A percentile compares a stretch with the other conserved stretches of the same genome.
Conservation (phyloP, 2,888 invertebrate species). For the Toxonevra muliebris region DNA sequence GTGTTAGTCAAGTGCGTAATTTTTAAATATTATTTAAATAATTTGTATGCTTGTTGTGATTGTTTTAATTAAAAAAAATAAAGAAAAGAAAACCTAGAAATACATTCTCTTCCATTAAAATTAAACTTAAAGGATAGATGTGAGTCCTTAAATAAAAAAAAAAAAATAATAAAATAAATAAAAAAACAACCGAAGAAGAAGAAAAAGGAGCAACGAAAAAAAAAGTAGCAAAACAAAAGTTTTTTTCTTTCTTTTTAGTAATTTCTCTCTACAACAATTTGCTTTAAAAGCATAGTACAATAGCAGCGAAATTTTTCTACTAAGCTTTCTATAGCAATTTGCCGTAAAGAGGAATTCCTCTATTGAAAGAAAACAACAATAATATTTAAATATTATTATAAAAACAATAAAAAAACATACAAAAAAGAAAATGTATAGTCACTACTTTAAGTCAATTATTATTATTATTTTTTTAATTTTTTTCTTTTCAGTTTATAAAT, state of each 20-base stretch:
- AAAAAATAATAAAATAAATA: constrained; percentile 41
- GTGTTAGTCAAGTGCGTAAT: constrained; percentile 49
- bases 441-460: constrained; percentile 63
- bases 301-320: constrained; percentile 30
- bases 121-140: constrained; percentile 43
- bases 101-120: constrained; percentile 36
- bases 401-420: constrained; percentile 27
- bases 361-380: constrained; percentile 43
- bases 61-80: constrained; percentile 48
- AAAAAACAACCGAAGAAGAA: background rate
- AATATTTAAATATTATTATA: constrained; percentile 11
- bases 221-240: too few species aligned
- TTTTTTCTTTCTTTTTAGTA: too few species aligned
- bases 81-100: constrained; percentile 24
- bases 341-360: constrained; percentile 45
- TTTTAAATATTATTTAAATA: constrained; percentile 40
- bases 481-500: too few species aligned
- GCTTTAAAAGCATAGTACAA: constrained; percentile 24
- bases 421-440: constrained; percentile 62
- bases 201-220: too few species aligned
- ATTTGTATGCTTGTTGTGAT: constrained; percentile 56
- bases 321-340: constrained; percentile 39
- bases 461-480: constrained; percentile 31
- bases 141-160: constrained; percentile 44
- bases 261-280: too few species aligned